Evolutionary conservation across 53 echinoderm and acorn worm species (phyloP).

Genomic region (Astropecten irregularis): DNA sequence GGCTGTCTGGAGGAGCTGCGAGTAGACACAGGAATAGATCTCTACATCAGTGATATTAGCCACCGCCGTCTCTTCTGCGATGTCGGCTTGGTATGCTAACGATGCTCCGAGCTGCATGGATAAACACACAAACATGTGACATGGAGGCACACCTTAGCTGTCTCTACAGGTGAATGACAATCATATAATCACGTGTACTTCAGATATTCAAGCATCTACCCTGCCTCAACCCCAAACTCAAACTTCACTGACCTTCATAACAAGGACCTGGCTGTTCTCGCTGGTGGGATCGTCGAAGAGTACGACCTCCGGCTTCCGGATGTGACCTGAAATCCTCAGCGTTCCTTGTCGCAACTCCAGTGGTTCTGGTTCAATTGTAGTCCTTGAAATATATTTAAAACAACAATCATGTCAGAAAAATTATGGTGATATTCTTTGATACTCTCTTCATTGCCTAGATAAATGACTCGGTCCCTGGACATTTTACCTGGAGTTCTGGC

Average conservation of each 20-base stretch:
- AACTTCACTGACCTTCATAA: constrained; percentile 85
- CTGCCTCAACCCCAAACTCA: too few relatives aligned
- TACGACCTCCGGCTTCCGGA: constrained; percentile 91
- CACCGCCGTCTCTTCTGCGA: constrained; percentile 70
- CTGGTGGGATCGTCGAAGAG: constrained; percentile 97
- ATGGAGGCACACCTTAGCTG: too few relatives aligned
- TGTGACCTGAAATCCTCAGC: constrained; percentile 77
- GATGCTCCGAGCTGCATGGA: constrained; percentile 59
- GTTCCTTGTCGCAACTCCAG: constrained; percentile 49
- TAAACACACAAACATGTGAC: neutral
- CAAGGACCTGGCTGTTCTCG: constrained; percentile 86
- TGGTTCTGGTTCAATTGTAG: neutral
- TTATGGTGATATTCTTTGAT: too few relatives aligned
- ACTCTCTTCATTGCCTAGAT: too few relatives aligned
- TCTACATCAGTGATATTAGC: constrained; percentile 82
- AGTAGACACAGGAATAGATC: constrained; percentile 92
- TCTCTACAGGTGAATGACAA: too few relatives aligned
- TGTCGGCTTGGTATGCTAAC: constrained; percentile 71
- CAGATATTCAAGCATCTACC: neutral
- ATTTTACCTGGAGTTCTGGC: constrained; percentile 63
- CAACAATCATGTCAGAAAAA: neutral
- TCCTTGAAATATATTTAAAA: neutral
- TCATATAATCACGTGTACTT: neutral
- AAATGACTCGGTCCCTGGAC: too few relatives aligned
- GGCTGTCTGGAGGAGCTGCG: constrained; percentile 74